phyloP scores from a whole-genome alignment of 2,888 invertebrate species.

The Synanthedon tipuliformis region DNA sequence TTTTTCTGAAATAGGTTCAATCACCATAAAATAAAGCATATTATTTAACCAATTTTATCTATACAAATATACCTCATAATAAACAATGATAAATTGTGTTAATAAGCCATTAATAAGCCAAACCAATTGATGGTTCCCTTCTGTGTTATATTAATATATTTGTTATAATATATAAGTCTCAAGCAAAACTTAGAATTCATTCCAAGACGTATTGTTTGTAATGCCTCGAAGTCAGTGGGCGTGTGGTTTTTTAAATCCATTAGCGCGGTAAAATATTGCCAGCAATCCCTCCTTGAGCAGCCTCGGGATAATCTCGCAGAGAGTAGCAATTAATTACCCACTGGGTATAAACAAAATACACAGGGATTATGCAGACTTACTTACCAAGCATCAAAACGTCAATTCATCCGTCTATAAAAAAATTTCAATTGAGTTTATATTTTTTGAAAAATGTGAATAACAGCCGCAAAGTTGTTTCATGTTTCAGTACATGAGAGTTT shows the following conservation, averaged over 20 bases:
- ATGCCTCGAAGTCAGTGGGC: not conserved
- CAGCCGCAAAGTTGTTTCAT: too few relatives aligned
- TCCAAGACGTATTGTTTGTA: slow-evolving; percentile 9
- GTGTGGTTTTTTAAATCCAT: slow-evolving; percentile 31
- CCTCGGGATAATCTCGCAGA: slow-evolving; percentile 4
- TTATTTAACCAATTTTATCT: too few relatives aligned
- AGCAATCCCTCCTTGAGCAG: slow-evolving; percentile 10
- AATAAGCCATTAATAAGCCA: too few relatives aligned
- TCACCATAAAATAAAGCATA: too few relatives aligned
- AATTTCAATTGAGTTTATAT: too few relatives aligned
- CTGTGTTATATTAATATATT: too few relatives aligned
- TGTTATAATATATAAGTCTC: not conserved
- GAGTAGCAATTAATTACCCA: slow-evolving; percentile 1
- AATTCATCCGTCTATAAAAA: slow-evolving; percentile 9
- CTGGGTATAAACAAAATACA: slow-evolving; percentile 1
- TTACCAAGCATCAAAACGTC: slow-evolving; percentile 3
- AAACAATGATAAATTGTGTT: too few relatives aligned
- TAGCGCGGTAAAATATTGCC: slow-evolving; percentile 31
- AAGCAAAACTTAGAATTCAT: slow-evolving; percentile 4
- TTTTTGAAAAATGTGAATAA: too few relatives aligned
- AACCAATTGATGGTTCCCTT: too few relatives aligned
- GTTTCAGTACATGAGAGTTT: too few relatives aligned
- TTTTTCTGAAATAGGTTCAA: too few relatives aligned
- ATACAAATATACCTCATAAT: too few relatives aligned
- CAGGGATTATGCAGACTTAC: slow-evolving; percentile 4